Conservation (phyloP, 2,113 vertebrate genomes). For the Phyllostomus discolor region DNA sequence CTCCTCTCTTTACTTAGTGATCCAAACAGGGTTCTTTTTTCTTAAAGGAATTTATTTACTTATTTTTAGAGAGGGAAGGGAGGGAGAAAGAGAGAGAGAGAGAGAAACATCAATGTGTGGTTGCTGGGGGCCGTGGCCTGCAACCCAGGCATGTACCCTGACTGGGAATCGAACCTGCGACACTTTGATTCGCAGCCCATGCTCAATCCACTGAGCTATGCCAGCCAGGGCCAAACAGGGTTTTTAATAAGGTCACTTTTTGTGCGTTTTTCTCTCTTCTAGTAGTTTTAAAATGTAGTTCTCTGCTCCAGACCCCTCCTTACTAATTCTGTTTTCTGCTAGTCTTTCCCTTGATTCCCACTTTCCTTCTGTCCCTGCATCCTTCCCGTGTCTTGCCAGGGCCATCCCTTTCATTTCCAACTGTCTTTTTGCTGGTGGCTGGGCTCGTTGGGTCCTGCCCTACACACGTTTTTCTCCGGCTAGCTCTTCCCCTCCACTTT, state of each 20-base stretch:
- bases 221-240: not conserved
- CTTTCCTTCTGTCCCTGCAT: not conserved
- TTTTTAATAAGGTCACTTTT: not conserved
- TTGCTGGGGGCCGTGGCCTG: too few species aligned
- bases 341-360: not conserved
- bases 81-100: too few species aligned
- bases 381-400: not conserved
- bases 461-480: too few species aligned
- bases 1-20: not conserved
- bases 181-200: too few species aligned
- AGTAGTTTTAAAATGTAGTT: not conserved
- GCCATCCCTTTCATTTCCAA: not conserved
- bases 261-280: not conserved
- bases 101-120: too few species aligned
- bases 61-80: too few species aligned
- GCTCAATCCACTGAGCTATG: too few species aligned
- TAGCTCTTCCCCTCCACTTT: not conserved
- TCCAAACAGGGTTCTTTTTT: not conserved
- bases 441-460: accelerated
- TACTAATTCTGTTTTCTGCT: not conserved
- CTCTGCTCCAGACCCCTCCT: not conserved
- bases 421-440: accelerated
- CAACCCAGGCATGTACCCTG: too few species aligned
- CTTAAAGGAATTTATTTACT: too few species aligned
- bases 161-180: too few species aligned